Evolutionary conservation across 2,888 invertebrate genomes (phyloP).

Genomic region (Prenolepis imparis): DNA sequence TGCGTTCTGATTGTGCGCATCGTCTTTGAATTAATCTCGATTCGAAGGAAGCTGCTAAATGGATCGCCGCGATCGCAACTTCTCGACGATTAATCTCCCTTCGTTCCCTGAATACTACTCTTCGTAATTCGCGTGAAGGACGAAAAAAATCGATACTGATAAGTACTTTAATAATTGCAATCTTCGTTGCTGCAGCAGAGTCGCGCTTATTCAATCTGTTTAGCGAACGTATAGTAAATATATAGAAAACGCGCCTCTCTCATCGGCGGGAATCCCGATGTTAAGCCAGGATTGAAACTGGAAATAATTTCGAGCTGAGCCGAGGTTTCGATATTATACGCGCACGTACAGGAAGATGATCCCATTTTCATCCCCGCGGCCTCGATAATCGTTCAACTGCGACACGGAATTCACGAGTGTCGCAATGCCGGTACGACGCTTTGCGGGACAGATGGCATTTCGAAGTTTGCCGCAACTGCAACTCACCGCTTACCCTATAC

Average conservation of each 20-base stretch:
- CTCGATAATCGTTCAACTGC: conserved; percentile 7
- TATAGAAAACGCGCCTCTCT: background rate
- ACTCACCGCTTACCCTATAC: conserved; percentile 57
- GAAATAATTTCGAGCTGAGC: conserved; percentile 5
- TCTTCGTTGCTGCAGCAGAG: background rate
- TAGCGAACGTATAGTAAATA: background rate
- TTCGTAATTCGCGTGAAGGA: conserved; percentile 10
- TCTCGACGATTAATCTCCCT: conserved; percentile 19
- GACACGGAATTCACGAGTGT: conserved; percentile 49
- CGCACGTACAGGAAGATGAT: background rate
- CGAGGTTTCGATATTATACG: background rate
- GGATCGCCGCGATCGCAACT: conserved; percentile 16
- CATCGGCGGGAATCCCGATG: background rate
- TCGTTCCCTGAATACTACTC: conserved; percentile 2
- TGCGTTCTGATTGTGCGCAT: background rate
- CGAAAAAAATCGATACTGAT: conserved; percentile 15
- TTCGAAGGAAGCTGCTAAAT: conserved; percentile 9
- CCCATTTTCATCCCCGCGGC: background rate
- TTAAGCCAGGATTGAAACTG: background rate
- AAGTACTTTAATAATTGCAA: conserved; percentile 18
- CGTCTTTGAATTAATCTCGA: conserved; percentile 40
- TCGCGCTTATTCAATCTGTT: conserved; percentile 6
- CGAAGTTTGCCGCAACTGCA: conserved; percentile 67
- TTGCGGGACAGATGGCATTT: conserved; percentile 68
- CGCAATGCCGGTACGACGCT: conserved; percentile 30